Evolutionary conservation across 1,140 invertebrate species (phyloP).

Genomic region (Drosophila serrata): DNA sequence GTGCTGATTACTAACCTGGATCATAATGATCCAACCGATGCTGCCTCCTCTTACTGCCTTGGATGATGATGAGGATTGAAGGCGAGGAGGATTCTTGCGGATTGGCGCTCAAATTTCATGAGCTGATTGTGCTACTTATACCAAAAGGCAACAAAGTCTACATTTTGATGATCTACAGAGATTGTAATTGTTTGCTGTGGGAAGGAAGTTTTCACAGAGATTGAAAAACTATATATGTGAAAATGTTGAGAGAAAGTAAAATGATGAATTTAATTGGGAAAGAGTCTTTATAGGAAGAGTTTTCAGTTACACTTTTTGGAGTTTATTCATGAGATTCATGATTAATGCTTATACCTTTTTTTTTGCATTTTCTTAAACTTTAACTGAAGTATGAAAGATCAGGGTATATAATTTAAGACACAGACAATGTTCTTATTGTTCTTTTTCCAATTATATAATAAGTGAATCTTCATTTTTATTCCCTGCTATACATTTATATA

Average conservation of each 20-base stretch:
- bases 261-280: constrained; percentile 8
- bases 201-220: constrained; percentile 23
- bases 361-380: no score
- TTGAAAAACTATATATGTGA: constrained; percentile 15
- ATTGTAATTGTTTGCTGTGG: constrained; percentile 42
- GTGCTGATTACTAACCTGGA: constrained; percentile 49
- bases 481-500: no score
- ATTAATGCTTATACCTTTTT: no score
- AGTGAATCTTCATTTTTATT: background rate
- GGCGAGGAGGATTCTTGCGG: constrained; percentile 59
- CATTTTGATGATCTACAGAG: constrained; percentile 51
- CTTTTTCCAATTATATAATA: background rate
- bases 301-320: background rate
- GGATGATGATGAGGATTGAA: constrained; percentile 29
- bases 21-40: constrained; percentile 38
- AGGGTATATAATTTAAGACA: no score
- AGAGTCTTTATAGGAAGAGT: background rate
- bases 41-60: constrained; percentile 18
- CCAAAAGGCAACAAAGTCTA: constrained; percentile 48
- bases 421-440: no score
- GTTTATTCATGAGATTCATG: background rate
- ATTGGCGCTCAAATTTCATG: constrained; percentile 77
- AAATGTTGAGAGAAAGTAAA: constrained; percentile 32
- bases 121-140: constrained; percentile 69
- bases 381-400: no score